A percentile compares a stretch with the other conserved stretches of the same genome.
phyloP scores from a whole-genome alignment of 2,888 invertebrate species.

The Coenonympha glycerion region DNA sequence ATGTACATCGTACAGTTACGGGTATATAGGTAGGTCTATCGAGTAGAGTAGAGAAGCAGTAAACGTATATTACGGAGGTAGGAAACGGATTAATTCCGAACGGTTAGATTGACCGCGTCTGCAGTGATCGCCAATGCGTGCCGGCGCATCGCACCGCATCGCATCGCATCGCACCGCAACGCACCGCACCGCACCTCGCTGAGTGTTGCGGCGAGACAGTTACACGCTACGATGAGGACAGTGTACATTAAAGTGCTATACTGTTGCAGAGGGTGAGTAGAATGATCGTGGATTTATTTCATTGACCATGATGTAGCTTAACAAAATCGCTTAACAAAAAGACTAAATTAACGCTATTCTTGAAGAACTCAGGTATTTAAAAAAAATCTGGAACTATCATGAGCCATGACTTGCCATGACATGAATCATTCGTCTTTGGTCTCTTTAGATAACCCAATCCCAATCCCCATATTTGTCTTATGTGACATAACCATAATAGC shows the following conservation, averaged over 20 bases:
- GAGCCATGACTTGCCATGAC: no score
- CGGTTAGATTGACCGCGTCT: not conserved
- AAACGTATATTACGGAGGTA: no score
- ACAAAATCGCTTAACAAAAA: not conserved
- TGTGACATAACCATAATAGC: no score
- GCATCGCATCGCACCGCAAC: not conserved
- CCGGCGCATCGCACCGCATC: not conserved
- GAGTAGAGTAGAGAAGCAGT: not conserved
- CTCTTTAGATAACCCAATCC: no score
- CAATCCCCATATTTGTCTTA: no score
- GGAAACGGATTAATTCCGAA: constrained; percentile 5
- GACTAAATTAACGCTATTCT: not conserved
- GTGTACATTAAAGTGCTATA: not conserved
- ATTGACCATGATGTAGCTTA: no score
- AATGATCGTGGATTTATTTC: not conserved
- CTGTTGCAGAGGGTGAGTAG: not conserved
- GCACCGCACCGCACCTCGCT: not conserved
- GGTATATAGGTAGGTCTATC: not conserved
- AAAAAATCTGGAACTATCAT: no score
- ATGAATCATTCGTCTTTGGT: no score
- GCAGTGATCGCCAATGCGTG: constrained; percentile 1
- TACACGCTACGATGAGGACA: not conserved
- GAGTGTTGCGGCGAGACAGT: not conserved
- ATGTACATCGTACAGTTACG: no score
- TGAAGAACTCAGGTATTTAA: no score